Percentiles rank a stretch among this genome's conserved stretches.
phyloP scores from a whole-genome alignment of 2,113 vertebrate genomes.

The Tiliqua scincoides region DNA sequence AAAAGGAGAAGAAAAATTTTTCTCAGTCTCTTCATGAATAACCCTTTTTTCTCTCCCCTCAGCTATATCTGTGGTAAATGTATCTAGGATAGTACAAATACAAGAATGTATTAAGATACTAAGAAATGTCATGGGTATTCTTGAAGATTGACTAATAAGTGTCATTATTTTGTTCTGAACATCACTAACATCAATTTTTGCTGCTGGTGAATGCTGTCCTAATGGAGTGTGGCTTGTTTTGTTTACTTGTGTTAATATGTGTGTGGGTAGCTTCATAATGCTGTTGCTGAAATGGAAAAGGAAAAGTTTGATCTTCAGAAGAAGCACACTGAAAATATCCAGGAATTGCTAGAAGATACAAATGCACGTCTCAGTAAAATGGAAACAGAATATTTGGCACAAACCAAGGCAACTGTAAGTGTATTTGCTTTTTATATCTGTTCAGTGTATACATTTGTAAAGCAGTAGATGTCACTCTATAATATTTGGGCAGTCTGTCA shows the following conservation, averaged over 20 bases:
- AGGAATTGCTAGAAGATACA: conserved; percentile 90
- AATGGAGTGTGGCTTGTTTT: too few relatives aligned
- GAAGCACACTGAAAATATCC: conserved; percentile 89
- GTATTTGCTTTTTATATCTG: neutral
- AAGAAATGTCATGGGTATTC: neutral
- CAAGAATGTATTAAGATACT: neutral
- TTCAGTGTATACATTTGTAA: too few relatives aligned
- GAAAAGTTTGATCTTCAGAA: conserved; percentile 91
- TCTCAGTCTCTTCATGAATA: neutral
- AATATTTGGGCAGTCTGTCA: too few relatives aligned
- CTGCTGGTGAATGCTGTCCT: neutral
- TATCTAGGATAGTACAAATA: neutral
- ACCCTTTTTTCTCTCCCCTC: neutral
- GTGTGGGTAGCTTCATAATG: conserved; percentile 81
- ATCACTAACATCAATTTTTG: neutral
- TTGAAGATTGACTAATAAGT: neutral
- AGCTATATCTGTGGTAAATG: neutral
- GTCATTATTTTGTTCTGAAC: neutral
- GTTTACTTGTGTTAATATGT: neutral
- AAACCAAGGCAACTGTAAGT: conserved; percentile 84
- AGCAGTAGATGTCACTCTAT: too few relatives aligned
- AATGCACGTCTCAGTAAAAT: conserved; percentile 86
- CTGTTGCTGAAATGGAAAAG: conserved; percentile 88
- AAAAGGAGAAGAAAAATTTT: neutral
- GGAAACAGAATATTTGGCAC: conserved; percentile 85